Conservation (phyloP, 2,797 vertebrate genomes). For the Buphagus erythrorhynchus region DNA sequence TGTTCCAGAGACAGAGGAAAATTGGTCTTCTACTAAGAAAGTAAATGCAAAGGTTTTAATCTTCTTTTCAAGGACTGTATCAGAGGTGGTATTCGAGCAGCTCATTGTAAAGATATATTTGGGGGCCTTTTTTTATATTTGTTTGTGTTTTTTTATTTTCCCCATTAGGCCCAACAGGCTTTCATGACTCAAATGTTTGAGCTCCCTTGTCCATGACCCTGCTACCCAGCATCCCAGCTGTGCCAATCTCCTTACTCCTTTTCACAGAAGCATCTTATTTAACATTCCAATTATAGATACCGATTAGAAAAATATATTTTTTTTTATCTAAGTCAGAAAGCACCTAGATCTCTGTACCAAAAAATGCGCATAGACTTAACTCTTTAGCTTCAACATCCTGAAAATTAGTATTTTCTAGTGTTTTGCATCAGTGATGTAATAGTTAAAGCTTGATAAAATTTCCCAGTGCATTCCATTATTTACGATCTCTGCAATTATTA, state of each 20-base stretch:
- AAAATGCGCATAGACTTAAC: background rate
- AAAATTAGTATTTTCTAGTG: background rate
- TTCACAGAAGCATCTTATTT: background rate
- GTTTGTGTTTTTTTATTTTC: background rate
- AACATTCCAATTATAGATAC: background rate
- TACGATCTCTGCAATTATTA: background rate
- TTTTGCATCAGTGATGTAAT: background rate
- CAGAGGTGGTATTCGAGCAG: background rate
- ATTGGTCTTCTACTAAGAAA: background rate
- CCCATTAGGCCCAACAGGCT: rapidly evolving
- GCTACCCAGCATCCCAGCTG: background rate
- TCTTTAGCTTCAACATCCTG: background rate
- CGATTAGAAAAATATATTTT: rapidly evolving
- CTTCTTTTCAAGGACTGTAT: background rate
- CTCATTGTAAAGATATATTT: background rate
- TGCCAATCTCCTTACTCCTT: background rate
- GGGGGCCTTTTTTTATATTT: background rate
- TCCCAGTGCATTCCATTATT: background rate
- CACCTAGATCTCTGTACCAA: background rate
- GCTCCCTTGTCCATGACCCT: background rate
- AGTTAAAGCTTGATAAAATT: background rate
- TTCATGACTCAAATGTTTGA: background rate
- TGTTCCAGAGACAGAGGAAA: background rate
- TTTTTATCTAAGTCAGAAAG: background rate
- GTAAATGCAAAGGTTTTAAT: background rate